Base-by-base conservation (phyloP, 2,888 invertebrate genomes). In the Thymelicus sylvestris region DNA sequence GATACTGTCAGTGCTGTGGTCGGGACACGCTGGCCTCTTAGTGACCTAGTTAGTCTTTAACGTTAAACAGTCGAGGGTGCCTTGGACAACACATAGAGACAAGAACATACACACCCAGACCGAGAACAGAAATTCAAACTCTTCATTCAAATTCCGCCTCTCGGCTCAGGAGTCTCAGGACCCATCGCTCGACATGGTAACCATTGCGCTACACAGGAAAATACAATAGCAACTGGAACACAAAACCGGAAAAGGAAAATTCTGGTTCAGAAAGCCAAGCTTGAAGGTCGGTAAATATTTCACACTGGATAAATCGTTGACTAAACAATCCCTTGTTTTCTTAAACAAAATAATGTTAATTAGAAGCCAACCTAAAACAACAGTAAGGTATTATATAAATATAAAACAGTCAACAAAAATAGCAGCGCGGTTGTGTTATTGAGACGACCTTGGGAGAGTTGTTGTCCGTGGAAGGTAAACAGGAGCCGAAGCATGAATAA, bases 401-500 rank as follows among this genome's bases (percentile, higher is more conserved):
- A 39, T 24, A 59, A 59, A 39, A 39, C 59, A 59, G 59, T 59
- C 31, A 59, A 59, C 38, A 39, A 59, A 59, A 38, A 59, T 59
- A 39, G 59, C 59, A 59, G n/a, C 39, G 39, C 39, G 24, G 31
- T 55, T 24, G 55, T 55, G 55, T 55, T 55, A 55, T 55, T 55
- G 55, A 55, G 55, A 7, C 59, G 39, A n/a, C 59, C 59, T 59
- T 59, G 59, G 59, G 59, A 13, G 59, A 59, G 59, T 15, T 39
- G 55, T 55, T 55, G n/a, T 15, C 59, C 39, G 59, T 39, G 39
- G 39, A 39, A 38, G 59, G 39, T 59, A 59, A 59, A 59, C 59
- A 39, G 59, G 59, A 59, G 31, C 59, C 59, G 39, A 59, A 39
- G 59, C 59, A 59, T 59, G 59, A 59, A 59, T 59, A 59, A 59